Conservation (phyloP, 2,797 vertebrate species). For the Anguilla obscura region DNA sequence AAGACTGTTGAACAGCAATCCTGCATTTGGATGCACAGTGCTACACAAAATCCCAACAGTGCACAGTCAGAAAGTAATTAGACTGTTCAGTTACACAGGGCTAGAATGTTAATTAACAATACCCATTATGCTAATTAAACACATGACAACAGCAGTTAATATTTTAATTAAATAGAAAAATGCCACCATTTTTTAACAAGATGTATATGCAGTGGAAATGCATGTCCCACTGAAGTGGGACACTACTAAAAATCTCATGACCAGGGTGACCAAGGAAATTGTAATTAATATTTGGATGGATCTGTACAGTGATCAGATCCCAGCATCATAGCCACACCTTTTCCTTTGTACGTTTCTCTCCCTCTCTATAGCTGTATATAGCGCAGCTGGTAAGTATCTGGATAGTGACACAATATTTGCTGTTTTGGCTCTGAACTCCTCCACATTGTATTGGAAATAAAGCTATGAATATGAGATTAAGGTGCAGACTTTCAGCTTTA, state of each 20-base stretch:
- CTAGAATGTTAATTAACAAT: slow-evolving; percentile 28
- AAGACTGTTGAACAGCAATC: background rate
- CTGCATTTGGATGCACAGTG: slow-evolving; percentile 18
- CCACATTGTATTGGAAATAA: too few species aligned
- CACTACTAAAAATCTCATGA: background rate
- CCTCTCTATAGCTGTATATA: too few species aligned
- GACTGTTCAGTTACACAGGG: slow-evolving; percentile 7
- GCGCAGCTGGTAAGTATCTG: too few species aligned
- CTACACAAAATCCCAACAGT: slow-evolving; percentile 9
- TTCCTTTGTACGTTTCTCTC: too few species aligned
- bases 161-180: slow-evolving; percentile 33
- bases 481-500: too few species aligned
- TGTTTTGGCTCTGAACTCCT: too few species aligned
- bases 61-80: slow-evolving; percentile 25
- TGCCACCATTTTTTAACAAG: background rate
- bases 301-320: background rate
- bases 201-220: background rate
- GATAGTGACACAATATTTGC: too few species aligned
- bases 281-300: background rate
- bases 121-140: slow-evolving; percentile 23
- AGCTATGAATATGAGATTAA: too few species aligned
- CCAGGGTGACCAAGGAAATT: background rate
- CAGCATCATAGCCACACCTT: background rate
- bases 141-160: slow-evolving; percentile 27
- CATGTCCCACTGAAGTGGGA: background rate